phyloP scores from a whole-genome alignment of 1,140 invertebrate species.

The Andrena cerasifolii region DNA sequence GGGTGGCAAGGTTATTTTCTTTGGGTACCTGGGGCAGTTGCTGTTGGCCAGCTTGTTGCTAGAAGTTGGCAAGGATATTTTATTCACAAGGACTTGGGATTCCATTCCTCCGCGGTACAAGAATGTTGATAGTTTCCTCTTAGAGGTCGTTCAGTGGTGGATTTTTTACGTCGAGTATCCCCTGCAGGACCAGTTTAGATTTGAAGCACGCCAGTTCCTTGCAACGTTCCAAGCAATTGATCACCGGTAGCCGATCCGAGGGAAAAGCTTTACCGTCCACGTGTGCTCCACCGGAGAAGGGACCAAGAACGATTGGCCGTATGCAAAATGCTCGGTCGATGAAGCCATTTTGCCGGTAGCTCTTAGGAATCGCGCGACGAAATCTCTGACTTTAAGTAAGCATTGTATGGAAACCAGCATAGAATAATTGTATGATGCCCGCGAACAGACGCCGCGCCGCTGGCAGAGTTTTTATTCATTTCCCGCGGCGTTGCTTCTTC shows the following conservation, averaged over 20 bases:
- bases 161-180: no score
- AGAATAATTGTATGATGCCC: conserved; percentile 53
- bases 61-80: no score
- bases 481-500: conserved; percentile 2
- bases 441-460: neutral
- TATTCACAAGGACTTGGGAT: no score
- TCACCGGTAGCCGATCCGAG: neutral
- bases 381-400: conserved; percentile 63
- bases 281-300: neutral
- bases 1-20: neutral
- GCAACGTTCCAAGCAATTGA: neutral
- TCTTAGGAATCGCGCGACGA: conserved; percentile 55
- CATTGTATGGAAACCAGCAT: conserved; percentile 65
- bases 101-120: no score
- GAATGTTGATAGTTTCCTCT: no score
- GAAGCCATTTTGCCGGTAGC: conserved; percentile 59
- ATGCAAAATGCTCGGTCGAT: conserved; percentile 51
- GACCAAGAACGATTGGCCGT: conserved; percentile 23
- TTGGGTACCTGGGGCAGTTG: conserved; percentile 9
- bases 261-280: neutral
- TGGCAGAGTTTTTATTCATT: conserved; percentile 49
- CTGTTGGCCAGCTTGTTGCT: neutral
- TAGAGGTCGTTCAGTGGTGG: no score
- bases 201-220: no score
- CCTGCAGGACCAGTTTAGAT: no score